phyloP scores from a whole-genome alignment of 2,888 invertebrate species.

The Nysson spinosus region DNA sequence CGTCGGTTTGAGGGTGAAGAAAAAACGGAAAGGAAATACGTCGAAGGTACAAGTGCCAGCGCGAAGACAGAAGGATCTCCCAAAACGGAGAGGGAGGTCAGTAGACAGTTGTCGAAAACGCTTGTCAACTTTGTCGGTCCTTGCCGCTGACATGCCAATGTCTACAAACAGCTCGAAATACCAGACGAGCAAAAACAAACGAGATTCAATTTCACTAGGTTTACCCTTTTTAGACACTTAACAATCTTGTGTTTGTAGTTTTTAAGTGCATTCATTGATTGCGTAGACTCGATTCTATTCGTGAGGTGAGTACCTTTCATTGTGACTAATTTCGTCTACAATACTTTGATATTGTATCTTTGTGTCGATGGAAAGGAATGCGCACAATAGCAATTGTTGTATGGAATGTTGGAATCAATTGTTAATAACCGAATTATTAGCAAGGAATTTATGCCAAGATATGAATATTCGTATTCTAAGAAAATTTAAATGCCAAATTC shows the following conservation, averaged over 20 bases:
- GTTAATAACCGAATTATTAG: no score
- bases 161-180: constrained; percentile 73
- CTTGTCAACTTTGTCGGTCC: constrained; percentile 36
- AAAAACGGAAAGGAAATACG: constrained; percentile 44
- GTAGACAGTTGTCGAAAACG: constrained; percentile 65
- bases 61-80: constrained; percentile 65
- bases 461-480: no score
- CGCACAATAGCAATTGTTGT: not conserved
- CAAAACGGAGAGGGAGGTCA: constrained; percentile 76
- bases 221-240: constrained; percentile 25
- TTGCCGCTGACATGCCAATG: constrained; percentile 67
- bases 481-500: not conserved
- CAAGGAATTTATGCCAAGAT: no score
- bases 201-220: constrained; percentile 1
- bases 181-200: not conserved
- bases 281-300: not conserved
- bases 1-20: constrained; percentile 72
- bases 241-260: constrained; percentile 19
- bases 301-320: constrained; percentile 38
- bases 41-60: constrained; percentile 51
- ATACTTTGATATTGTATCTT: not conserved
- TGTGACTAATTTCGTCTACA: constrained; percentile 26
- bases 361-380: no score
- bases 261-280: constrained; percentile 6
- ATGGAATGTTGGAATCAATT: no score